Evolutionary conservation across 1,140 invertebrate species (phyloP).

Genomic region (Drosophila jambulina): DNA sequence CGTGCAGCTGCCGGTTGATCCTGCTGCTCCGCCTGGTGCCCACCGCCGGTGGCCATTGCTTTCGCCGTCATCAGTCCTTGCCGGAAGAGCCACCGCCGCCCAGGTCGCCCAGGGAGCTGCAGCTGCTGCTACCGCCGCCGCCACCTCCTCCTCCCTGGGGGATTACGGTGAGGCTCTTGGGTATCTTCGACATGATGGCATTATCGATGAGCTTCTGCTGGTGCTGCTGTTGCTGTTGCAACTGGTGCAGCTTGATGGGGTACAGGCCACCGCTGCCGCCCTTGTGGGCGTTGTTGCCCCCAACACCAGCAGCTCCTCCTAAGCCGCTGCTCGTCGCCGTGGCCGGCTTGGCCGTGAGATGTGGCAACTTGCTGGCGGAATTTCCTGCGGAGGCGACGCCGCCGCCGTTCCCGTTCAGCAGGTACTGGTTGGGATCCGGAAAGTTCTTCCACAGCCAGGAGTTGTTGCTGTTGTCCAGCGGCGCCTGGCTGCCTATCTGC

Average conservation of each 20-base stretch:
- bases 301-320: not conserved
- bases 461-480: conserved; percentile 61
- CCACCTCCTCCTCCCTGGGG: conserved; percentile 86
- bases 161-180: conserved; percentile 91
- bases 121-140: conserved; percentile 6
- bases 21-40: conserved; percentile 30
- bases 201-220: conserved; percentile 77
- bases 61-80: conserved; percentile 42
- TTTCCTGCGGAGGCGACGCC: not conserved
- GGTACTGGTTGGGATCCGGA: conserved; percentile 72
- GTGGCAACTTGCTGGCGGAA: conserved; percentile 60
- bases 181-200: conserved; percentile 89
- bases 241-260: conserved; percentile 23
- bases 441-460: conserved; percentile 83
- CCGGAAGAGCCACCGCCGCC: not conserved
- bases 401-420: conserved; percentile 64
- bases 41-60: conserved; percentile 1
- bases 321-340: conserved; percentile 43
- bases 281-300: not conserved
- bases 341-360: conserved; percentile 68
- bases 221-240: conserved; percentile 67
- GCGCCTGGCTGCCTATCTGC: conserved; percentile 39
- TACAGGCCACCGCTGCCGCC: conserved; percentile 1
- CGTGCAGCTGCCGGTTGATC: conserved; percentile 19
- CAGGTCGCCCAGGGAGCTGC: not conserved